Base-by-base conservation (phyloP, 2,888 invertebrate species). In the Lasioglossum zephyrum region DNA sequence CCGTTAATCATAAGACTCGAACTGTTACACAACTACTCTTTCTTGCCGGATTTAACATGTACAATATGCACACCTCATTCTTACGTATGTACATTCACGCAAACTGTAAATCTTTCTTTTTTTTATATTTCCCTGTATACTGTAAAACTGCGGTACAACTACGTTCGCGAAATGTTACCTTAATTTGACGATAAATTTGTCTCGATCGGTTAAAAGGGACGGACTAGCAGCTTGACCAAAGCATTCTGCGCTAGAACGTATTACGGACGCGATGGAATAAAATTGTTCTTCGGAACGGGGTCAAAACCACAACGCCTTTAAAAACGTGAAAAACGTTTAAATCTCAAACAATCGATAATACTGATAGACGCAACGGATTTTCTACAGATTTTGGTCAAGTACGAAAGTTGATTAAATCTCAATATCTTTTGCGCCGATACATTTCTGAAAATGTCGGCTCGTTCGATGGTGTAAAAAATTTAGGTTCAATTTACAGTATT, bases 171-270 rank as follows among this genome's bases (percentile, higher is more conserved):
- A 87, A 88, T 39, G 31, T 81, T 79, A 69, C 63, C 75, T 57
- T 39, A 49, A 41, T 22, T 78, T 13, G 49, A 69, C 66, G 79
- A 70, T 72, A 83, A n/a, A 88, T 82, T 41, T 44, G 60, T 82
- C 80, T 88, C 78, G 66, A 86, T 83, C 57, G 79, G 77, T 86
- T 73, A 80, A 69, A 39, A 90, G 86, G 90, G 87, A 90, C 89
- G 89, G 90, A 89, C 82, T 87, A 90, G 81, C 89, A 87, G 44
- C 69, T 84, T 86, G 78, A 88, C 77, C 83, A 82, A 79, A 63
- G 41, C 77, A 84, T 81, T 84, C 77, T 49, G 36, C 82, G 85
- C 88, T 89, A 82, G 85, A 90, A 66, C 73, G 82, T 87, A 82
- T 79, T n/a, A 22, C 13, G 39, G 36, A 47, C 11, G 73, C 22